Percentiles rank a stretch among this genome's conserved stretches.
Conservation (phyloP, 2,797 vertebrate species). For the Tenualosa thibaudeaui region DNA sequence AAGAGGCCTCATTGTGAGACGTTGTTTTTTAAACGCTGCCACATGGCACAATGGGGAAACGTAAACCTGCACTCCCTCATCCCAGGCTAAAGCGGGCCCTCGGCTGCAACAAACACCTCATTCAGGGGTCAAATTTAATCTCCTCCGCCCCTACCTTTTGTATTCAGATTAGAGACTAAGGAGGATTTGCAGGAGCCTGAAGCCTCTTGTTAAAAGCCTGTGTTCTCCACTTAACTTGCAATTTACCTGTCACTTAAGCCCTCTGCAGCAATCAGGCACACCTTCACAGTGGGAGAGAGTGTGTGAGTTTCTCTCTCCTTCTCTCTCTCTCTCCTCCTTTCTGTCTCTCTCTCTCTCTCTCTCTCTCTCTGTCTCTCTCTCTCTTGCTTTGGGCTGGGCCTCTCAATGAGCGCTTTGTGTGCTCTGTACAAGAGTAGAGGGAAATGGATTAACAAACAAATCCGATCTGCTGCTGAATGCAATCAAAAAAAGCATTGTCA, state of each 20-base stretch:
- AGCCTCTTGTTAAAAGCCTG: constrained; percentile 86
- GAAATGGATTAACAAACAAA: constrained; percentile 56
- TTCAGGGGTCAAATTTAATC: constrained; percentile 91
- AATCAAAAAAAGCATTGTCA: constrained; percentile 34
- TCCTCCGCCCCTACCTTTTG: constrained; percentile 83
- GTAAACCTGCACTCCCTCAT: constrained; percentile 75
- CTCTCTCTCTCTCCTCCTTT: constrained; percentile 63
- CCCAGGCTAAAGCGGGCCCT: constrained; percentile 73
- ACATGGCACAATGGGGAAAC: constrained; percentile 73
- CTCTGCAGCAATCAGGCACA: constrained; percentile 75
- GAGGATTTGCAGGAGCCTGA: constrained; percentile 87
- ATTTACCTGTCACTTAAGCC: constrained; percentile 92
- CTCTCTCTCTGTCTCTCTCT: constrained; percentile 49
- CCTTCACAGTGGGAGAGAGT: constrained; percentile 63
- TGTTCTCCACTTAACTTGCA: constrained; percentile 94
- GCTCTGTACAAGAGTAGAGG: constrained; percentile 53
- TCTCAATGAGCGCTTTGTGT: constrained; percentile 64
- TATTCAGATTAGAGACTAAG: constrained; percentile 94
- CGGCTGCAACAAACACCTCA: constrained; percentile 82
- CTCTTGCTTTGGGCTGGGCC: constrained; percentile 64
- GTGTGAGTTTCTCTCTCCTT: constrained; percentile 39
- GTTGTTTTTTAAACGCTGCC: constrained; percentile 72
- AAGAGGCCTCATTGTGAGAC: constrained; percentile 71
- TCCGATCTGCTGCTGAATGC: constrained; percentile 60
- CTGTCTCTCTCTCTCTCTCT: constrained; percentile 57